phyloP scores from a whole-genome alignment of 2,888 invertebrate genomes.

The Chrysomela aeneicollis region DNA sequence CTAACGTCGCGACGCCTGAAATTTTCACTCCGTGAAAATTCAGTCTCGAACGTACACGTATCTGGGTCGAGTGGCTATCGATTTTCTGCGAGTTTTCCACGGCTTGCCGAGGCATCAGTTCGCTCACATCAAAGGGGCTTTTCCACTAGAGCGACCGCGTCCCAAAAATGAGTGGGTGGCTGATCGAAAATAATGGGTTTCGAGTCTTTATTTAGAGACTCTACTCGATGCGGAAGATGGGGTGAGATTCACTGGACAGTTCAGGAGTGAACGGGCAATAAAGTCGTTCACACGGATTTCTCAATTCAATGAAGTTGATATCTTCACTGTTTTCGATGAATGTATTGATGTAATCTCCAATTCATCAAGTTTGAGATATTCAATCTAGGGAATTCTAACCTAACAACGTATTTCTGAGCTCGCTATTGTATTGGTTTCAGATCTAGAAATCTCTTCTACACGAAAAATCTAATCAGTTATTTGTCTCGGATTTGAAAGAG shows the following conservation, averaged over 20 bases:
- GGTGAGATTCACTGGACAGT: not conserved
- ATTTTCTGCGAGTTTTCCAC: constrained; percentile 25
- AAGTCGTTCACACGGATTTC: no score
- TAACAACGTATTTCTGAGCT: no score
- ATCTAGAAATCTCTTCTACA: no score
- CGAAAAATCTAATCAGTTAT: no score
- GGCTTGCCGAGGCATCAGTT: not conserved
- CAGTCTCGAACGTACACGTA: constrained; percentile 27
- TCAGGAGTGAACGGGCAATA: not conserved
- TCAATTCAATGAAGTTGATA: not conserved
- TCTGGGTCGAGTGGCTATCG: constrained; percentile 34
- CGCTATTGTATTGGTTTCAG: no score
- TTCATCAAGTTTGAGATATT: no score
- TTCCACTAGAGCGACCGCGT: constrained; percentile 15
- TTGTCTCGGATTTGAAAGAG: no score
- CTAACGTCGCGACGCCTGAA: constrained; percentile 8
- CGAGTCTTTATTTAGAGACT: constrained; percentile 1
- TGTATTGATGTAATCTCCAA: no score
- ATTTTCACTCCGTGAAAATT: constrained; percentile 59
- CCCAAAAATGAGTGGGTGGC: not conserved
- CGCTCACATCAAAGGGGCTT: constrained; percentile 26
- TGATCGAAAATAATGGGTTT: not conserved
- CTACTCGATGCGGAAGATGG: not conserved
- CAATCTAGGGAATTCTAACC: no score
- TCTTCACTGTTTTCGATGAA: no score